Evolutionary conservation across 2,888 invertebrate genomes (phyloP).

Genomic region (Watsonalla binaria): DNA sequence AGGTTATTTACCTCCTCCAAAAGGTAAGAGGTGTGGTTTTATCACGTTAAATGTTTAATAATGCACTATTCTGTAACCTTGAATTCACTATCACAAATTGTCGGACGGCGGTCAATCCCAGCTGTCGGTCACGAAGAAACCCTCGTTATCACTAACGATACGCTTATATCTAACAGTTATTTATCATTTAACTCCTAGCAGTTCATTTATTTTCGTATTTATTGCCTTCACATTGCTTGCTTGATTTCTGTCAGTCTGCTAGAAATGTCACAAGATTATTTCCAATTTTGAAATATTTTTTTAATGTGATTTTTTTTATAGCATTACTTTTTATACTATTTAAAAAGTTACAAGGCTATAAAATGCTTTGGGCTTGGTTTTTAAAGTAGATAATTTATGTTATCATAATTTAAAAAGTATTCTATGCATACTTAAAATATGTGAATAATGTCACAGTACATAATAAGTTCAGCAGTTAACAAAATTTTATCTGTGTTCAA

Average conservation of each 20-base stretch:
- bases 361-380: too few species aligned
- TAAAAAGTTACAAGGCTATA: too few species aligned
- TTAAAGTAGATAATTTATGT: too few species aligned
- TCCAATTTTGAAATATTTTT: conserved; percentile 19
- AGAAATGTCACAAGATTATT: conserved; percentile 31
- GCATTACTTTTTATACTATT: neutral
- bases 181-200: neutral
- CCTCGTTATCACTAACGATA: conserved; percentile 15
- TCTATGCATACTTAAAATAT: too few species aligned
- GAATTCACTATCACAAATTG: conserved; percentile 29
- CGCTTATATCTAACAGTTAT: neutral
- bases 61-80: conserved; percentile 45
- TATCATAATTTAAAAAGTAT: too few species aligned
- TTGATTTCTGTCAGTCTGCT: conserved; percentile 22
- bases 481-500: too few species aligned
- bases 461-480: too few species aligned
- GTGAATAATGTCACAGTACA: too few species aligned
- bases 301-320: neutral
- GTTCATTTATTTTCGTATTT: conserved; percentile 1
- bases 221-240: conserved; percentile 8
- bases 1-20: conserved; percentile 55
- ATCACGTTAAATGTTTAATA: conserved; percentile 19
- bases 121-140: conserved; percentile 7
- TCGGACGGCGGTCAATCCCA: conserved; percentile 30
- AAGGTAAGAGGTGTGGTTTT: conserved; percentile 61